Percentiles rank a stretch among this genome's conserved stretches.
phyloP scores from a whole-genome alignment of 2,113 vertebrate genomes.

The Gila orcuttii region DNA sequence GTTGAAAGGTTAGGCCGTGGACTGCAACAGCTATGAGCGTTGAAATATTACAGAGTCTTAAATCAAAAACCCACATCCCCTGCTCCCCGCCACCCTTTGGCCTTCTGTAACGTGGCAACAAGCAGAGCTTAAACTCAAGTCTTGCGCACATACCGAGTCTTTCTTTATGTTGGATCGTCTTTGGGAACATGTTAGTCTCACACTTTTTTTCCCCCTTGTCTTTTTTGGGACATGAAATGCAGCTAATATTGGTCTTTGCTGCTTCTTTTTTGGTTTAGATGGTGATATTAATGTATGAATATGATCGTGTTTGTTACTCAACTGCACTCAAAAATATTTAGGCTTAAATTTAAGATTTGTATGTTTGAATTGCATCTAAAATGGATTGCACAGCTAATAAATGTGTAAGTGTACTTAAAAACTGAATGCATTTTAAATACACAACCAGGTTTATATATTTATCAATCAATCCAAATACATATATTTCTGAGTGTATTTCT shows the following conservation, averaged over 20 bases:
- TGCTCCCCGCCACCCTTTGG: conserved; percentile 39
- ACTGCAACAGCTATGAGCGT: conserved; percentile 48
- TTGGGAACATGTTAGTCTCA: conserved; percentile 38
- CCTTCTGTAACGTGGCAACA: conserved; percentile 51
- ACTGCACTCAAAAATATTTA: background rate
- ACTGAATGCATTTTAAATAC: too few relatives aligned
- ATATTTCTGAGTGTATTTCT: too few relatives aligned
- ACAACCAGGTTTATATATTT: too few relatives aligned
- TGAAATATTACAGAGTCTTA: conserved; percentile 55
- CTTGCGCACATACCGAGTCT: conserved; percentile 36
- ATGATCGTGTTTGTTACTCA: background rate
- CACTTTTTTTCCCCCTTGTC: background rate
- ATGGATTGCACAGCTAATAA: too few relatives aligned
- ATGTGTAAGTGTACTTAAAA: too few relatives aligned
- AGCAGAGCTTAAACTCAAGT: conserved; percentile 30
- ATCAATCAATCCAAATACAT: too few relatives aligned
- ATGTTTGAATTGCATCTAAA: background rate
- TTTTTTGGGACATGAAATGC: background rate
- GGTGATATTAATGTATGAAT: background rate
- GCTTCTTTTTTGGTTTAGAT: background rate
- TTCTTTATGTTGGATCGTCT: conserved; percentile 38
- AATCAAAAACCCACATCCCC: conserved; percentile 59
- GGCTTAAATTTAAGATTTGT: background rate
- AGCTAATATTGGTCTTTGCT: background rate
- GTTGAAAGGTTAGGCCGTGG: conserved; percentile 53